Evolutionary conservation across 1,140 invertebrate genomes (phyloP), one percentile per base, ranked within the genome.

Genomic region (Berghia stephanieae): DNA sequence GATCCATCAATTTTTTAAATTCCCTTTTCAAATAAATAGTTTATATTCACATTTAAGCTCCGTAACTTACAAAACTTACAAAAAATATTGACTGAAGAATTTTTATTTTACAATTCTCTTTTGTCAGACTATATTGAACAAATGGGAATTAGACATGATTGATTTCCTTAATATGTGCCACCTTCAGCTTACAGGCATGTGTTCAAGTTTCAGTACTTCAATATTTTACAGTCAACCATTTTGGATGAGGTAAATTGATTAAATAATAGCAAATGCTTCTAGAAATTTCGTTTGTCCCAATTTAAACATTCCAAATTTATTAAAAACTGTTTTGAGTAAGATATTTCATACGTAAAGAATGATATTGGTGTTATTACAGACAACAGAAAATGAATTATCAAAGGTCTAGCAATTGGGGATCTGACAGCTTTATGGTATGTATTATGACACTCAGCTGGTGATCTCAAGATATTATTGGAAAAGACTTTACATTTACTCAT

Each of bases 131-230:
- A 68, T 5, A 4, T 36, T 34, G 40, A 68, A 4, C 34, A 5
- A 13, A 36, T 34, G 8, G 21, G 6, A 16, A 71, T 27, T 60
- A 18, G 36, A 27, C 44, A 73, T 5, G 40, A n/a, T 5, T 18
- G 16, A 55, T 67, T 49, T 75, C 36, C 24, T 46, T 63, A 31
- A 75, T 38, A 69, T n/a, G 27, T 72, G 16, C 18, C 71, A 86
- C 82, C 91, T 80, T 80, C 80, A 34, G 91, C 90, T 85, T 94
- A 91, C 83, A 86, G 90, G 81, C 76, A 87, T 69, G 85, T 94
- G 63, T 94, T 94, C 86, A 79, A 84, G 16, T 94, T 92, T 90
- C 91, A 90, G 38, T 92, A 90, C 84, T 94, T 95, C 86, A 95
- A 95, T 88, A 84, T 91, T 57, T 91, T 95, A 6, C 94, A 95